These are phyloP conservation scores for Chaenogobius annularis DNA, from an alignment of 2,113 vertebrate genomes.

Conservation along the genomic window DNA sequence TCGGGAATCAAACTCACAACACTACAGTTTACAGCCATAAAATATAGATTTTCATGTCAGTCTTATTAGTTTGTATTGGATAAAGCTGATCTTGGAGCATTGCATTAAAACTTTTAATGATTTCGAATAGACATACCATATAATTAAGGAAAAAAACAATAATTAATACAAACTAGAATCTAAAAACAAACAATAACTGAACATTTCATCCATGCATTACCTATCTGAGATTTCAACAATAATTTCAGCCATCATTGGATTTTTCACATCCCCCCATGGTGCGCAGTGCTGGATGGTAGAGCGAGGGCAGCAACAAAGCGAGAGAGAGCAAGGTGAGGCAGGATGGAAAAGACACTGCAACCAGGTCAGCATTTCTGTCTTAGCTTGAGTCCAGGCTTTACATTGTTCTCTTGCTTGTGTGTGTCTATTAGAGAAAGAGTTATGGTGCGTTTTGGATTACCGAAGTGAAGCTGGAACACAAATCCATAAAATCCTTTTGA, in stretches of 20 bases:
- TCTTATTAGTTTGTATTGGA: too few species aligned
- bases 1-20: too few species aligned
- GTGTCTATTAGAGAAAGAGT: slow-evolving; percentile 11
- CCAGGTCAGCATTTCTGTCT: slow-evolving; percentile 58
- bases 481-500: slow-evolving; percentile 15
- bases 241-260: slow-evolving; percentile 30
- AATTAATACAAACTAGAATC: background rate
- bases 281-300: slow-evolving; percentile 11
- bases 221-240: background rate
- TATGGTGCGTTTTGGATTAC: slow-evolving; percentile 47
- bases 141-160: too few species aligned
- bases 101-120: too few species aligned
- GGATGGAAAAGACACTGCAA: slow-evolving; percentile 29
- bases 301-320: slow-evolving; percentile 6
- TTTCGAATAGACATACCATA: too few species aligned
- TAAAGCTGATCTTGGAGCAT: too few species aligned
- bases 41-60: too few species aligned
- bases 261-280: slow-evolving; percentile 6
- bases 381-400: slow-evolving; percentile 26
- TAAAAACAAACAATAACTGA: too few species aligned
- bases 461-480: slow-evolving; percentile 48
- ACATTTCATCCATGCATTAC: too few species aligned
- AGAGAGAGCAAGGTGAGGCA: slow-evolving; percentile 32
- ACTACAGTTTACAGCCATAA: too few species aligned
- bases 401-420: slow-evolving; percentile 11